phyloP scores from a whole-genome alignment of 1,140 invertebrate genomes.

The Scaptomyza graminum region DNA sequence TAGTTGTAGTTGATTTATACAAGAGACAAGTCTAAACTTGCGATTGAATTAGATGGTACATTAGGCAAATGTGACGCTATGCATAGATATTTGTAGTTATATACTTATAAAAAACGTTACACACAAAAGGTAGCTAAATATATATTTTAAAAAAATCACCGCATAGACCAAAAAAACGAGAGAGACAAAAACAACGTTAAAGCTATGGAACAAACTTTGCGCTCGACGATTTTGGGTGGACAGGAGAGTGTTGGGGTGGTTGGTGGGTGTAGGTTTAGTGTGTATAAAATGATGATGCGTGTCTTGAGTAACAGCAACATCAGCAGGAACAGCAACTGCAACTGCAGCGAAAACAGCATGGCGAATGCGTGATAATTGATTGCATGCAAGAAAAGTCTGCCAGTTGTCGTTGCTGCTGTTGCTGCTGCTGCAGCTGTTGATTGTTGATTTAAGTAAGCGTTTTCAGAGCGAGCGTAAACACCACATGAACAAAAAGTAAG shows the following conservation, averaged over 20 bases:
- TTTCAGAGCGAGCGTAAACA: slow-evolving; percentile 45
- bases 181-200: slow-evolving; percentile 63
- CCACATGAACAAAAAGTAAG: slow-evolving; percentile 54
- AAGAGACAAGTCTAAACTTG: slow-evolving; percentile 55
- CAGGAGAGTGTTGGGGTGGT: not conserved
- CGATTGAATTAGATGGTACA: slow-evolving; percentile 33
- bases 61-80: slow-evolving; percentile 48
- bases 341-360: slow-evolving; percentile 20
- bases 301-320: slow-evolving; percentile 12
- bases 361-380: slow-evolving; percentile 44
- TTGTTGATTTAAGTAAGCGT: slow-evolving; percentile 22
- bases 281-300: slow-evolving; percentile 33
- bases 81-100: slow-evolving; percentile 40
- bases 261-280: slow-evolving; percentile 4
- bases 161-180: slow-evolving; percentile 42
- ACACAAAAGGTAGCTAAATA: slow-evolving; percentile 72
- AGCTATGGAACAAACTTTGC: slow-evolving; percentile 69
- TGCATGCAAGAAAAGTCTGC: slow-evolving; percentile 37
- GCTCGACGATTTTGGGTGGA: slow-evolving; percentile 28
- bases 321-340: slow-evolving; percentile 5
- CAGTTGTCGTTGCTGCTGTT: slow-evolving; percentile 18
- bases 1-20: slow-evolving; percentile 28
- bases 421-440: slow-evolving; percentile 1
- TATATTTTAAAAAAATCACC: slow-evolving; percentile 41
- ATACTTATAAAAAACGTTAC: slow-evolving; percentile 64